phyloP scores from a whole-genome alignment of 2,888 invertebrate genomes.

The Aelia acuminata region DNA sequence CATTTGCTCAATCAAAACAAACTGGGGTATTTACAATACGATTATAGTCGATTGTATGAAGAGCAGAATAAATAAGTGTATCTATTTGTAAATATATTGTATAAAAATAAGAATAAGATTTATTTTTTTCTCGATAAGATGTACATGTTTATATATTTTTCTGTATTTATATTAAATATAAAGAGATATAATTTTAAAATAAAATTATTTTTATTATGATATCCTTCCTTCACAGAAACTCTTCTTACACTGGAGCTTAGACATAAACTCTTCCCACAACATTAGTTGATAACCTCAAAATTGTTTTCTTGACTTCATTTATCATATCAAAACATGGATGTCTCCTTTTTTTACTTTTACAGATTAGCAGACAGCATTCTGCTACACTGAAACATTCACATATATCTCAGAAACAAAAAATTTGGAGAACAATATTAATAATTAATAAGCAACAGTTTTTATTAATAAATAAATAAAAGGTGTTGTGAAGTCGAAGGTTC shows the following conservation, averaged over 20 bases:
- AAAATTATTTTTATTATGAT: not conserved
- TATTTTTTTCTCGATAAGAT: not conserved
- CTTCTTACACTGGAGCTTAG: not conserved
- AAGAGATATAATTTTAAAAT: not conserved
- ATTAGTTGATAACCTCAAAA: not conserved
- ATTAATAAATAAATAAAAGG: too few species aligned
- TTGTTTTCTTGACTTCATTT: not conserved
- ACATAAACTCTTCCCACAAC: too few species aligned
- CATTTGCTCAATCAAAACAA: slow-evolving; percentile 65
- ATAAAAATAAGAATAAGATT: slow-evolving; percentile 17
- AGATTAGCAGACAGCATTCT: too few species aligned
- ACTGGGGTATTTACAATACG: slow-evolving; percentile 60
- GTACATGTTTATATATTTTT: slow-evolving; percentile 18
- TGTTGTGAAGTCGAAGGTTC: too few species aligned
- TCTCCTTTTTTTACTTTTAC: too few species aligned
- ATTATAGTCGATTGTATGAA: slow-evolving; percentile 54
- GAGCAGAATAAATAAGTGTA: not conserved
- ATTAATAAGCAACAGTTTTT: too few species aligned
- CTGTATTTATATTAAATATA: not conserved
- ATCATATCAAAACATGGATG: not conserved
- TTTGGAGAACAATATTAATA: too few species aligned
- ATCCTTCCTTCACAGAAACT: not conserved
- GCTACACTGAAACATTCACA: too few species aligned
- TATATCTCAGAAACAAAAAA: too few species aligned
- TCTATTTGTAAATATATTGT: slow-evolving; percentile 49